Base-by-base conservation (phyloP, 2,797 vertebrate species). In the Steatocranus sp. region DNA sequence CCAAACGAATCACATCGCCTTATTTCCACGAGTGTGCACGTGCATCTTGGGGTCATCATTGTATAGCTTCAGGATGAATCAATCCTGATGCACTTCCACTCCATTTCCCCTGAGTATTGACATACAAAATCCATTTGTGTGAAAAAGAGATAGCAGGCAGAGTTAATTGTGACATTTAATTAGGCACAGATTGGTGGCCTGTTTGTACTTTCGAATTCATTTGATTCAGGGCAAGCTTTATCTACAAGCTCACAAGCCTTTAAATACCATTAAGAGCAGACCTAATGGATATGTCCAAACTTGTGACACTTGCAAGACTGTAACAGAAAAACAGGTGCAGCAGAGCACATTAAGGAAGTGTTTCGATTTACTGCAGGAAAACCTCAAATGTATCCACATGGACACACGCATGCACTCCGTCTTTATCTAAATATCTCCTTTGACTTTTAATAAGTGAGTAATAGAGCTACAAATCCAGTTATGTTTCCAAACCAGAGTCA, bases 81-180 rank as follows among this genome's bases (percentile, higher is more conserved):
- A 43, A 54, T 81, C 50, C 78, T 75, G n/a, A 87, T 76, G 82
- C 78, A 70, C 80, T 90, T 87, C 63, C 90, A 87, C 81, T 83
- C 85, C 88, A 88, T 87, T 91, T 90, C 81, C 87, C 78, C 49
- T 17, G 23, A 7, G 43, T 15, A 89, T 75, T 70, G 85, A 92
- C 46, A 74, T 10, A 20, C 61, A 20, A 75, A 70, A 82, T 78
- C 76, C 7, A 54, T 66, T 50, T 8, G 58, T 80, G 83, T 81
- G 23, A 85, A 77, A 76, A 41, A 80, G 68, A 81, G 49, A 81
- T 63, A 81, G 56, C 27, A 80, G 48, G 18, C 23, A 9, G 10
- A 74, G 86, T 86, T 91, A 87, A 93, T 90, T 53, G 79, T 83
- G 75, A 91, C 84, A 75, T 92, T 93, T 94, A 88, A 93, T 93